These are phyloP conservation scores for Scaptomyza montana DNA, from an alignment of 1,140 invertebrate genomes.

Conservation along the genomic window DNA sequence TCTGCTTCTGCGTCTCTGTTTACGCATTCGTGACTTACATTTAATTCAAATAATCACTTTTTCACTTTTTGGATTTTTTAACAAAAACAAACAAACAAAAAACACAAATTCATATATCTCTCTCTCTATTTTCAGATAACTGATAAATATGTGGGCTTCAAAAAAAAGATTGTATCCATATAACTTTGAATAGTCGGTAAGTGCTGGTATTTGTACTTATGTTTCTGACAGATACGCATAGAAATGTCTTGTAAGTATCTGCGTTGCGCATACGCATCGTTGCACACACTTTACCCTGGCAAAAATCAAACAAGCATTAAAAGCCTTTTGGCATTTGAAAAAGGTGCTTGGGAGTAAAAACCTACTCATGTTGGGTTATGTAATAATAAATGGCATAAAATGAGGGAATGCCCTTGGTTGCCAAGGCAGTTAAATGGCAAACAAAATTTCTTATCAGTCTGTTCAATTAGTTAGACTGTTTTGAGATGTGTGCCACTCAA, in stretches of 20 bases:
- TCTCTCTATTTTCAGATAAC: not conserved
- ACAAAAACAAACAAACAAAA: constrained; percentile 14
- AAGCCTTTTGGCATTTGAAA: constrained; percentile 6
- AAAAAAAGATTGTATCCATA: not conserved
- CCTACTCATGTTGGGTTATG: not conserved
- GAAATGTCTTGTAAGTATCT: not conserved
- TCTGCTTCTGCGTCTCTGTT: constrained; percentile 23
- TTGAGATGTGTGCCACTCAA: not conserved
- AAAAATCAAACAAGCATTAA: constrained; percentile 21
- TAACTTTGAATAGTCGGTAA: not conserved
- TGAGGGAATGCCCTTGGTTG: not conserved
- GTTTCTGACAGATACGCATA: not conserved
- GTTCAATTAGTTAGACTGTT: not conserved
- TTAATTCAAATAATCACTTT: constrained; percentile 75
- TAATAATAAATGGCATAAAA: not conserved
- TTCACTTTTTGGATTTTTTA: constrained; percentile 30
- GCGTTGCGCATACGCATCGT: constrained; percentile 52
- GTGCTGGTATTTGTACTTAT: not conserved
- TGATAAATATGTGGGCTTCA: not conserved
- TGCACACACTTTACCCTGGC: constrained; percentile 36
- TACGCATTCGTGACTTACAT: constrained; percentile 77
- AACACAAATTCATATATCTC: not conserved
- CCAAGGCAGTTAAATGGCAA: not conserved
- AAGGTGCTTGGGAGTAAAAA: constrained; percentile 8
- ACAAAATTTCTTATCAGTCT: not conserved